Conservation (phyloP, 2,797 vertebrate species). For the Eleutherodactylus coqui region DNA sequence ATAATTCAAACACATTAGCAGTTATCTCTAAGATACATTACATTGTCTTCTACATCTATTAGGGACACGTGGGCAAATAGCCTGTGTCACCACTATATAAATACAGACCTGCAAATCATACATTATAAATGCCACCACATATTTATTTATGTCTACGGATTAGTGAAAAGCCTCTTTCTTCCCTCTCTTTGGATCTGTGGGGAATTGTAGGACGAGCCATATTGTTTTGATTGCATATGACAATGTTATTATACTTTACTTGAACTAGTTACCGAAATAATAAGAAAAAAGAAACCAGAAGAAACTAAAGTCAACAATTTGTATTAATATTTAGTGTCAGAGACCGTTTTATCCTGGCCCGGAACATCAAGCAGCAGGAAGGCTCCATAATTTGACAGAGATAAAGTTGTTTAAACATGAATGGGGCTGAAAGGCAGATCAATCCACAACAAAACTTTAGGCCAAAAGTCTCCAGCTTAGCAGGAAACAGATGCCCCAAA, state of each 20-base stretch:
- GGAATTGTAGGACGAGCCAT: constrained; percentile 57
- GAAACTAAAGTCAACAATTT: constrained; percentile 64
- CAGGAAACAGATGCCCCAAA: constrained; percentile 54
- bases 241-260: constrained; percentile 63
- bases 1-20: constrained; percentile 54
- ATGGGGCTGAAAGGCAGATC: constrained; percentile 73
- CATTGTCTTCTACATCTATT: constrained; percentile 58
- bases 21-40: constrained; percentile 60
- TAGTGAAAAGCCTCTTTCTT: constrained; percentile 50
- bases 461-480: constrained; percentile 59
- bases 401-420: constrained; percentile 75
- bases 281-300: constrained; percentile 62
- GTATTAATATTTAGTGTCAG: constrained; percentile 67
- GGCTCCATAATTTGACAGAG: constrained; percentile 70
- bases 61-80: constrained; percentile 60
- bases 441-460: constrained; percentile 64
- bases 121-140: constrained; percentile 58
- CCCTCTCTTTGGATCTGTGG: constrained; percentile 43
- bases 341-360: constrained; percentile 65
- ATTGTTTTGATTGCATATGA: constrained; percentile 61
- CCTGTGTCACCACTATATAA: constrained; percentile 63
- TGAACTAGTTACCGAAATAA: constrained; percentile 57
- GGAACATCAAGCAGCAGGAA: constrained; percentile 66
- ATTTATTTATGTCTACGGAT: constrained; percentile 64
- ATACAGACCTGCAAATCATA: constrained; percentile 62